Base-by-base conservation (phyloP, 2,888 invertebrate genomes). In the Coenonympha glycerion region DNA sequence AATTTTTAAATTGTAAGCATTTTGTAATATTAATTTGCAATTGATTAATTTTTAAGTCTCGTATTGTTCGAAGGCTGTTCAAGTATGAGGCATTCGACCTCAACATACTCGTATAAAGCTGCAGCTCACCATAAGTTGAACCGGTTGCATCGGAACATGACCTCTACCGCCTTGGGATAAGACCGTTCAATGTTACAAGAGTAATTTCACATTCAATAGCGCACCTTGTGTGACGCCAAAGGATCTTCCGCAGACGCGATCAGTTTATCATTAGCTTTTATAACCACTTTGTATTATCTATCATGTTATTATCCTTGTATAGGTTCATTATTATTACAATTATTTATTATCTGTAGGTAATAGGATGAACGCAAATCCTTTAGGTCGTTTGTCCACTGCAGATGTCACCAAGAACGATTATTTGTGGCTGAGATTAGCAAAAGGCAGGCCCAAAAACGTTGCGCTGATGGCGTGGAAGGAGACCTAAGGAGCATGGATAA, bases 231-330 rank as follows among this genome's bases (percentile, higher is more conserved):
- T 45, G 46, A 52, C 36, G 45, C 31, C 19, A 53, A 56, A 62
- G 62, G 56, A 59, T 61, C 59, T 60, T 63, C 60, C 64, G 60
- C 45, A 41, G 49, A 55, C 57, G 53, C 48, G 52, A 41, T 48
- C 47, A 11, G 41, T 41, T 40, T 47, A 36, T 49, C 49, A 49
- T 37, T 33, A 55, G 41, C 48, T 49, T 36, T 51, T 50, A 52
- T 54, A 28, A 24, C 37, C 33, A 44, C 33, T 40, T 44, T 49
- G 37, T 33, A 16, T 40, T 44, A 33, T 1, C 21, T 44, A 31
- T 34, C n/a, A n/a, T n/a, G n/a, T n/a, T n/a, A n/a, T n/a, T 45
- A 34, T 54, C 50, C 47, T 47, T 54, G n/a, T n/a, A 47, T 40
- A 40, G 11, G 26, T 26, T 19, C 21, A 53, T 50, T 37, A 37